These are phyloP conservation scores for Eudyptes chrysolophus DNA, from an alignment of 2,113 vertebrate species.

Conservation along the genomic window DNA sequence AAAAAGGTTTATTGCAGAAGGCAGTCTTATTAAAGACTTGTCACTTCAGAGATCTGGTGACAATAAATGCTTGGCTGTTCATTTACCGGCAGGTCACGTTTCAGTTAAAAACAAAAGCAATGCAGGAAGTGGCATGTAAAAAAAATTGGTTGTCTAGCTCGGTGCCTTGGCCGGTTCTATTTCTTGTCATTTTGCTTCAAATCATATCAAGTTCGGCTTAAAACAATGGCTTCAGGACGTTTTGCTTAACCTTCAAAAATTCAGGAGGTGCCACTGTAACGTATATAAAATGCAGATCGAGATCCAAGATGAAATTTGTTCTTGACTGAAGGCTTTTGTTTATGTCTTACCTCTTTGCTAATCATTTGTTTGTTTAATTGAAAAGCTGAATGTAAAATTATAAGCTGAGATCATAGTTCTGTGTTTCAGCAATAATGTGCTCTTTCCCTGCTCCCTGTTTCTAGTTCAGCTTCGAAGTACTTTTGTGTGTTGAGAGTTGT, in stretches of 20 bases:
- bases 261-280: neutral
- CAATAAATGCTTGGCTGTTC: neutral
- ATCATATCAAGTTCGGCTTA: neutral
- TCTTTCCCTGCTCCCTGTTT: neutral
- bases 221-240: neutral
- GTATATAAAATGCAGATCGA: neutral
- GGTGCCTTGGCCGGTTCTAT: neutral
- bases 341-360: neutral
- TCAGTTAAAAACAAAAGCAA: slow-evolving; percentile 43
- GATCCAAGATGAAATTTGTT: neutral
- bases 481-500: neutral
- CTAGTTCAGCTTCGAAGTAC: neutral
- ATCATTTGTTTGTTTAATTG: neutral
- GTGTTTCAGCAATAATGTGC: neutral
- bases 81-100: slow-evolving; percentile 36
- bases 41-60: slow-evolving; percentile 25
- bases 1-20: slow-evolving; percentile 14
- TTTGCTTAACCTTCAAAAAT: slow-evolving; percentile 1
- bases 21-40: slow-evolving; percentile 28
- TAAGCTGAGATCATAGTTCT: neutral
- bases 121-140: neutral
- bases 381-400: neutral
- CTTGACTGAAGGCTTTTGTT: neutral
- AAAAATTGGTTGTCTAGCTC: neutral
- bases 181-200: slow-evolving; percentile 25